Conservation (phyloP, 2,797 vertebrate genomes). For the Propithecus deckenii region DNA sequence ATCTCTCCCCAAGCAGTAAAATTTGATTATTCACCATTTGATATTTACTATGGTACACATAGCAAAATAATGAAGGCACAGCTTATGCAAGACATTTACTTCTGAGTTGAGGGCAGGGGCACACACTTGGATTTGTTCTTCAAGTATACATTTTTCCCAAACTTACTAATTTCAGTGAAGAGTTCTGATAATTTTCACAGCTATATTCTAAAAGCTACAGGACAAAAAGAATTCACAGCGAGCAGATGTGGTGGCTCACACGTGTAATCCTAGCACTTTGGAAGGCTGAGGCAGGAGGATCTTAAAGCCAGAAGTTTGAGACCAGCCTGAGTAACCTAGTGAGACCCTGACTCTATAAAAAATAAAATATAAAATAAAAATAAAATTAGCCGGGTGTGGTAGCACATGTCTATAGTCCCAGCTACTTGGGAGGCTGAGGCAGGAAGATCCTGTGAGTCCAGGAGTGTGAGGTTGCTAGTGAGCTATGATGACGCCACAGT, state of each 20-base stretch:
- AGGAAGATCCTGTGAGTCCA: not conserved
- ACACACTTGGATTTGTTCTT: conserved; percentile 79
- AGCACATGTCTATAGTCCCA: not conserved
- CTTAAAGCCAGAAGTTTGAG: not conserved
- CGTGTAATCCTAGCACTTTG: not conserved
- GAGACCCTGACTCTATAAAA: not conserved
- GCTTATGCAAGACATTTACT: conserved; percentile 84
- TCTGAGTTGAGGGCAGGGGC: conserved; percentile 70
- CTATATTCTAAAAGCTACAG: conserved; percentile 94
- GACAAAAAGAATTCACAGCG: conserved; percentile 88
- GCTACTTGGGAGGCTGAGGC: not conserved
- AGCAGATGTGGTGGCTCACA: not conserved
- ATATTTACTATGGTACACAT: conserved; percentile 85
- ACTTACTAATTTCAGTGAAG: conserved; percentile 85
- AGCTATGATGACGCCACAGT: not conserved
- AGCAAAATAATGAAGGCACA: conserved; percentile 86
- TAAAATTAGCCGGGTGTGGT: not conserved
- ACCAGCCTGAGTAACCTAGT: not conserved
- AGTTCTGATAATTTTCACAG: conserved; percentile 89
- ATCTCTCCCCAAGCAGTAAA: conserved; percentile 74
- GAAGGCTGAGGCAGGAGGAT: not conserved
- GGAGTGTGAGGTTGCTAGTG: not conserved
- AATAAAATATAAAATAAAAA: no score
- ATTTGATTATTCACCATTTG: conserved; percentile 77
- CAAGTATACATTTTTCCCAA: conserved; percentile 83